Conservation (phyloP, 2,113 vertebrate genomes). For the Podarcis raffonei region DNA sequence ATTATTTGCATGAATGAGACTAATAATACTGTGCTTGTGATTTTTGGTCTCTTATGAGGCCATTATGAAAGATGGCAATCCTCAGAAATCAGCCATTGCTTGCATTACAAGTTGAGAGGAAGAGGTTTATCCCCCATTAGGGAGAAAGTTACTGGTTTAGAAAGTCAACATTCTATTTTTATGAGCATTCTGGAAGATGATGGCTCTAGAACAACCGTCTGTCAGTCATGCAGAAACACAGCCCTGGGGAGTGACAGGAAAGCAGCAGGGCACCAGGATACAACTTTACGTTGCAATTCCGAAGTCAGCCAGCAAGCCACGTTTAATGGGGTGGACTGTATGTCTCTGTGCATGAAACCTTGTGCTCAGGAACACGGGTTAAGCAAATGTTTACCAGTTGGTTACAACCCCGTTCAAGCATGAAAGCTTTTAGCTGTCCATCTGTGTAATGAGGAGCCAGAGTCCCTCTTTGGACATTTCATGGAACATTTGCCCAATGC, state of each 20-base stretch:
- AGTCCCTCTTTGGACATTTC: accelerated
- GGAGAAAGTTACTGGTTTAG: conserved; percentile 25
- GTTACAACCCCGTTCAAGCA: conserved; percentile 8
- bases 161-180: not conserved
- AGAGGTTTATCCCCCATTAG: not conserved
- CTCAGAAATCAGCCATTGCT: conserved; percentile 13
- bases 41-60: conserved; percentile 42
- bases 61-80: conserved; percentile 42
- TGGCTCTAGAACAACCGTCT: not conserved
- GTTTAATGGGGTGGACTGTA: not conserved
- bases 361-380: not conserved
- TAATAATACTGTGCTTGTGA: conserved; percentile 14
- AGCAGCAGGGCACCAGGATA: not conserved
- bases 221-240: not conserved
- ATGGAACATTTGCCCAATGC: not conserved
- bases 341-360: conserved; percentile 16
- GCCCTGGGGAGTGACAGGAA: not conserved
- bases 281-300: conserved; percentile 25
- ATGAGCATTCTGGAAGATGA: conserved; percentile 21
- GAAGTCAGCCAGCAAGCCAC: conserved; percentile 8
- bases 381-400: conserved; percentile 18
- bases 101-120: not conserved
- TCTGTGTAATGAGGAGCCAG: not conserved
- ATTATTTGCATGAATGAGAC: conserved; percentile 44
- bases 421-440: not conserved